These are phyloP conservation scores for Lepidurus couesii DNA, from an alignment of 1,140 invertebrate genomes.

Conservation along the genomic window DNA sequence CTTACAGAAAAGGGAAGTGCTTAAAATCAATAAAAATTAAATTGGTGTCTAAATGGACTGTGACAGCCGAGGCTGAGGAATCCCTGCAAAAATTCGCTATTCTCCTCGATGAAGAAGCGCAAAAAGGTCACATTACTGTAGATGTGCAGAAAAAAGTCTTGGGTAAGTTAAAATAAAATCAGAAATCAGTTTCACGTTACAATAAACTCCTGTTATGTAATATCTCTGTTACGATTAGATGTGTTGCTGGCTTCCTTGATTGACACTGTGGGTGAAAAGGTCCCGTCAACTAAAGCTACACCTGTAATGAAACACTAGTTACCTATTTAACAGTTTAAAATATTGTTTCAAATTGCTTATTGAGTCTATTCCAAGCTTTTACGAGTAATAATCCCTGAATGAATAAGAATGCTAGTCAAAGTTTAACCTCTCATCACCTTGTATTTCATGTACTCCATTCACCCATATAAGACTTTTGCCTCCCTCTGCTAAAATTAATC, in stretches of 20 bases:
- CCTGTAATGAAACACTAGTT: conserved; percentile 5
- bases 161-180: conserved; percentile 47
- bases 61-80: conserved; percentile 57
- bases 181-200: neutral
- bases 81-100: conserved; percentile 61
- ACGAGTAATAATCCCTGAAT: neutral
- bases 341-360: neutral
- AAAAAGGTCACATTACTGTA: conserved; percentile 59
- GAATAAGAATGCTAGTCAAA: conserved; percentile 2
- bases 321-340: neutral
- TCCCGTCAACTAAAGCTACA: neutral
- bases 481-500: conserved; percentile 22
- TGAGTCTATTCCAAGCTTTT: conserved; percentile 9
- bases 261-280: conserved; percentile 61
- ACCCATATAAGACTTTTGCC: conserved; percentile 16
- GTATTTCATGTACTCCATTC: conserved; percentile 16
- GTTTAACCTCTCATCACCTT: conserved; percentile 6
- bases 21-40: conserved; percentile 24
- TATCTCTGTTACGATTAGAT: conserved; percentile 48
- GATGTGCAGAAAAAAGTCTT: conserved; percentile 65
- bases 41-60: conserved; percentile 37
- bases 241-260: conserved; percentile 62
- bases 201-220: neutral
- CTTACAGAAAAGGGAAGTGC: neutral
- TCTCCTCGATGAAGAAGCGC: conserved; percentile 63